Percentiles rank a stretch among this genome's conserved stretches.
These are phyloP conservation scores for Nipponacmea schrenckii DNA, from an alignment of 2,888 invertebrate species.

Conservation along the genomic window DNA sequence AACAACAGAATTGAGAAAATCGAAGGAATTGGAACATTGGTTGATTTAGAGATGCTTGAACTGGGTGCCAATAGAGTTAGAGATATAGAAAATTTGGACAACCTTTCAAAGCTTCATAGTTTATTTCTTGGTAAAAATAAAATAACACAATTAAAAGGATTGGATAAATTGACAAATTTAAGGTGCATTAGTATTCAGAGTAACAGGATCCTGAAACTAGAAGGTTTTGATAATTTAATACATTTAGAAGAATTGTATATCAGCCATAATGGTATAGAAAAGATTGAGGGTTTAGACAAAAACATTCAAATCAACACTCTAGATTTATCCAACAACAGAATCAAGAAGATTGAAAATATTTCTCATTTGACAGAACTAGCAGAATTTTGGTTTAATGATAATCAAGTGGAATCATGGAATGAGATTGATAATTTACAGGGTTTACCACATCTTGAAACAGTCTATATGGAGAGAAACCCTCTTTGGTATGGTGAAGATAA, in stretches of 20 bases:
- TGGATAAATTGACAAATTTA: slow-evolving; percentile 79
- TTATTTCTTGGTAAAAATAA: slow-evolving; percentile 95
- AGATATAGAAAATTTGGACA: slow-evolving; percentile 87
- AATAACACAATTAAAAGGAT: slow-evolving; percentile 85
- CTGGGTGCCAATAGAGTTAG: slow-evolving; percentile 89
- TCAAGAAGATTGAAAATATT: slow-evolving; percentile 83
- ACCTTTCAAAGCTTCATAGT: slow-evolving; percentile 79
- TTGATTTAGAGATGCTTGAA: slow-evolving; percentile 85
- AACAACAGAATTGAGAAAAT: slow-evolving; percentile 90
- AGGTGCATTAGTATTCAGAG: slow-evolving; percentile 87
- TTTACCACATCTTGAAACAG: slow-evolving; percentile 73
- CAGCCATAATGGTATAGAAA: slow-evolving; percentile 89
- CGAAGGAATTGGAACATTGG: slow-evolving; percentile 85
- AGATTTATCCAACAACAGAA: slow-evolving; percentile 89
- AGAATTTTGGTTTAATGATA: slow-evolving; percentile 97
- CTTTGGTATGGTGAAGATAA: slow-evolving; percentile 72
- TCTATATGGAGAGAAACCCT: slow-evolving; percentile 95
- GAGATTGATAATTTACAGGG: slow-evolving; percentile 79
- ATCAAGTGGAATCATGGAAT: slow-evolving; percentile 85
- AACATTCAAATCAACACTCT: slow-evolving; percentile 82
- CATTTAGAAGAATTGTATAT: slow-evolving; percentile 89
- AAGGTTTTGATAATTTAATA: slow-evolving; percentile 80
- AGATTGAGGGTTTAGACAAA: slow-evolving; percentile 74
- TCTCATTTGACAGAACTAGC: slow-evolving; percentile 81
- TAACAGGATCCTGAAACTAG: slow-evolving; percentile 88